Evolutionary conservation across 2,888 invertebrate species (phyloP).

Genomic region (Heliconius cydno): DNA sequence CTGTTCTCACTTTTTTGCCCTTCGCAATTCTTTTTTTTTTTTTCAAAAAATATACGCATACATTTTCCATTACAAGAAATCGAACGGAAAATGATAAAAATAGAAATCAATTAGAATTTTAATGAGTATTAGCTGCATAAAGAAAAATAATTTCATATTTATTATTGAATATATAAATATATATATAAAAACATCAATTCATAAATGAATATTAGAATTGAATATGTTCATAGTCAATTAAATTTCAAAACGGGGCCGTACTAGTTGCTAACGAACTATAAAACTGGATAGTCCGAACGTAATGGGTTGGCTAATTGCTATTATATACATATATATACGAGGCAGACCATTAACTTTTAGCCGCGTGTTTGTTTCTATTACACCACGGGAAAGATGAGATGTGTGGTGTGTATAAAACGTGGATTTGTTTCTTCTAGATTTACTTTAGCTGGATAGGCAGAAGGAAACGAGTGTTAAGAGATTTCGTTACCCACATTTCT

Average conservation of each 20-base stretch:
- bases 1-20: no score
- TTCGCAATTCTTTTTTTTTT: no score
- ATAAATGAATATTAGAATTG: conserved; percentile 5
- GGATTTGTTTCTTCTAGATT: background rate
- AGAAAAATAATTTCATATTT: background rate
- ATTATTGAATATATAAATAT: background rate
- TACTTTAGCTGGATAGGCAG: background rate
- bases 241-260: conserved; percentile 28
- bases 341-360: conserved; percentile 27
- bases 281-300: conserved; percentile 30
- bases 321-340: conserved; percentile 19
- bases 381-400: background rate
- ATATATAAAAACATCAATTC: background rate
- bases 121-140: background rate
- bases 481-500: background rate
- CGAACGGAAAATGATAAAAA: background rate
- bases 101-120: background rate
- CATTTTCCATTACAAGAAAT: background rate
- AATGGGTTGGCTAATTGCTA: conserved; percentile 36
- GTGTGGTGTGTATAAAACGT: background rate
- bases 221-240: conserved; percentile 30
- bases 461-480: background rate
- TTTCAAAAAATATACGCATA: background rate
- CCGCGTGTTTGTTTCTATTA: conserved; percentile 14
- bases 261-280: conserved; percentile 36